Evolutionary conservation across 2,888 invertebrate genomes (phyloP), one percentile per base, ranked within the genome.

Genomic region (Apotomis capreana): DNA sequence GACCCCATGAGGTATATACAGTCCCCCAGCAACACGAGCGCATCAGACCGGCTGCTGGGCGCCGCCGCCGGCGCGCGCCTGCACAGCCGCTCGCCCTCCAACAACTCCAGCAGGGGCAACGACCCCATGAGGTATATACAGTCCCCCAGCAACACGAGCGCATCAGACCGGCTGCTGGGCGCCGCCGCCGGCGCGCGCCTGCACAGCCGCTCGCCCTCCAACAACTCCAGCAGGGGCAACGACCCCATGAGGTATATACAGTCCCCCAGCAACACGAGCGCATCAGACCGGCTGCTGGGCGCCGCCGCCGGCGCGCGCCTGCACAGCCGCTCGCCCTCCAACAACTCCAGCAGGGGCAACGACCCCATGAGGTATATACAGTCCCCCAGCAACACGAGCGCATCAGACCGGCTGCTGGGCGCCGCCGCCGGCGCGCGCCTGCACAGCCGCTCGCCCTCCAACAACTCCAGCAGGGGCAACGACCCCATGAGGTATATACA

Each of bases 71-170:
- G 90, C 0, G 82, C 87, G 1, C 77, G 88, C 3, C 78, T 88
- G 10, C 89, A 87, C 74, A 91, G 89, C 67, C 91, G 90, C 51
- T 91, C 92, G 0, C 92, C 92, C 0, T 89, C 91, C 0, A 90
- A 89, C 69, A 87, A 89, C 80, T 91, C 89, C 0, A 37, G 60
- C 0, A 46, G 70, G 3, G 37, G 15, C 55, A 67, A 67, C 26
- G 70, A 71, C 13, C 89, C 89, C 0, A 80, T 89, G n/a, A 89
- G 92, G 92, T 92, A 5, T 44, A n/a, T n/a, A n/a, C n/a, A n/a
- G n/a, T n/a, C n/a, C n/a, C n/a, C n/a, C n/a, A n/a, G 91, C 0
- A 89, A 86, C 71, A 84, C 79, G 67, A 91, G 91, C 54, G 89
- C 91, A 0, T 88, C 87, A 0, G 92, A 91, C 13, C 78, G 87